phyloP scores from a whole-genome alignment of 2,888 invertebrate genomes.

The Hemaris fuciformis region DNA sequence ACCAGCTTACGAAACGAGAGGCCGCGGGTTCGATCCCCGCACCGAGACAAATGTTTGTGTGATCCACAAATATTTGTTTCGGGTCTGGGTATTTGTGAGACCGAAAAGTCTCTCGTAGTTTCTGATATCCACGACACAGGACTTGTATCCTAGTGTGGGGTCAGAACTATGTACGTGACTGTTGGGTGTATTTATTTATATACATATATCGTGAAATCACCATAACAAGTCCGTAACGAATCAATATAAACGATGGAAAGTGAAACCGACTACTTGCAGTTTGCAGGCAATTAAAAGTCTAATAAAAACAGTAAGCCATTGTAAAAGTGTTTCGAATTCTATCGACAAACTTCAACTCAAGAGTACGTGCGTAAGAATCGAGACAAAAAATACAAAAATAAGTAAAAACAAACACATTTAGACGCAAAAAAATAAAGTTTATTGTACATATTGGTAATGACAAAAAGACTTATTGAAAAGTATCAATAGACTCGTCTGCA shows the following conservation, averaged over 20 bases:
- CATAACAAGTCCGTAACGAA: background rate
- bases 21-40: too few species aligned
- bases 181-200: too few species aligned
- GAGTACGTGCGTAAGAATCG: background rate
- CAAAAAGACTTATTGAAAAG: conserved; percentile 43
- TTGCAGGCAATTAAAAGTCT: background rate
- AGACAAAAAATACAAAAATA: too few species aligned
- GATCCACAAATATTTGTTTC: too few species aligned
- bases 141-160: too few species aligned
- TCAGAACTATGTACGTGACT: too few species aligned
- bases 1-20: too few species aligned
- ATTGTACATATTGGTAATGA: conserved; percentile 10
- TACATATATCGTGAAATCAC: too few species aligned
- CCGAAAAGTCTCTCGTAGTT: too few species aligned
- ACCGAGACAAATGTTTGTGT: too few species aligned
- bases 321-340: background rate
- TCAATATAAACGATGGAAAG: background rate
- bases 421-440: background rate
- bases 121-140: too few species aligned
- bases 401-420: background rate
- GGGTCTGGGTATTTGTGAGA: too few species aligned
- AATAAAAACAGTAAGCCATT: background rate
- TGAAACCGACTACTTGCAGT: background rate
- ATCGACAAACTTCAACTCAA: background rate
- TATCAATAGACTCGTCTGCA: conserved; percentile 35